Evolutionary conservation across 1,140 invertebrate genomes (phyloP).

Genomic region (Helicoverpa armigera): DNA sequence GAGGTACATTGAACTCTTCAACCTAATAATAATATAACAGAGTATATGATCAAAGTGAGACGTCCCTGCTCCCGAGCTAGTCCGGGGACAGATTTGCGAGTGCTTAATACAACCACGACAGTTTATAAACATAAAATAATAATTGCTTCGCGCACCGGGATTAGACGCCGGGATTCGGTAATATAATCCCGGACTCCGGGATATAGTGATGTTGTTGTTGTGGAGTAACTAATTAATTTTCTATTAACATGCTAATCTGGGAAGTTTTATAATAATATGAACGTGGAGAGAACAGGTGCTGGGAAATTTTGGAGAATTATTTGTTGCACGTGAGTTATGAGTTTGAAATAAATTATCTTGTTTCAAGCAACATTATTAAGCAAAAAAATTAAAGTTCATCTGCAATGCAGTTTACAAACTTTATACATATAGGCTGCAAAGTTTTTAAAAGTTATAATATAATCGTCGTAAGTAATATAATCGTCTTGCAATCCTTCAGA

Average conservation of each 20-base stretch:
- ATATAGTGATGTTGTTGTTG: conserved; percentile 34
- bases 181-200: conserved; percentile 22
- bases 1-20: too few species aligned
- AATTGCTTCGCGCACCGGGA: conserved; percentile 30
- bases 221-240: conserved; percentile 28
- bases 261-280: conserved; percentile 5
- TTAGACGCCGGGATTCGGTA: conserved; percentile 37
- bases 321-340: neutral
- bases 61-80: neutral
- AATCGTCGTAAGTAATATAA: too few species aligned
- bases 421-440: too few species aligned
- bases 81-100: conserved; percentile 27
- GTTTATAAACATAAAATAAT: conserved; percentile 40
- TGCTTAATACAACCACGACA: conserved; percentile 28
- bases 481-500: too few species aligned
- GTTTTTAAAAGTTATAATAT: too few species aligned
- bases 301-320: neutral
- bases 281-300: neutral
- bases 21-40: neutral
- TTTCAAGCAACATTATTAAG: too few species aligned
- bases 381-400: too few species aligned
- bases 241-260: conserved; percentile 22
- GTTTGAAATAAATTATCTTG: too few species aligned
- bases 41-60: neutral
- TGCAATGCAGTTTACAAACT: too few species aligned